Conservation (phyloP, 2,797 vertebrate species). For the Diplodus sargus region DNA sequence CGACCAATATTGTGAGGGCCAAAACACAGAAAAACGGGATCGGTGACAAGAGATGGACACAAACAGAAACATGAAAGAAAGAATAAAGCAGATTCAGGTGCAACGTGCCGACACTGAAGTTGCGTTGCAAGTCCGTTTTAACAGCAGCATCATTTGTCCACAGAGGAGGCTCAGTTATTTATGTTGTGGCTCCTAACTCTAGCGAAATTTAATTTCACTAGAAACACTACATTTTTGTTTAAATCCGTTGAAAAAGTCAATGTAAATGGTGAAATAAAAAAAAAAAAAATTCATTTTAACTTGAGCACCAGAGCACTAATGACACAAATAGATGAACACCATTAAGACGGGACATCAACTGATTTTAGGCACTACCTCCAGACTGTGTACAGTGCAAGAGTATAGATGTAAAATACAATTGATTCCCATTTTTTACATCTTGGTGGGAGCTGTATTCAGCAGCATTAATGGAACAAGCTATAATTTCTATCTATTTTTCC, state of each 20-base stretch:
- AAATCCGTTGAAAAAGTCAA: not conserved
- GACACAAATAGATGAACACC: not conserved
- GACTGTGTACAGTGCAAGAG: not conserved
- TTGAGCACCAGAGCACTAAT: too few relatives aligned
- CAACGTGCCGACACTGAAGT: not conserved
- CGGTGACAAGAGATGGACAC: constrained; percentile 23
- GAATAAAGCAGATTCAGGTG: constrained; percentile 4
- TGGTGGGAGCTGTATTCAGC: not conserved
- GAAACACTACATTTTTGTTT: not conserved
- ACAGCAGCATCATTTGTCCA: constrained; percentile 18
- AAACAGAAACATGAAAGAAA: constrained; percentile 36
- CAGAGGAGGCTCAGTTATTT: constrained; percentile 44
- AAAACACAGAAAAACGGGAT: constrained; percentile 15
- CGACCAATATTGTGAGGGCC: constrained; percentile 21
- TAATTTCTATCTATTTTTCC: too few relatives aligned
- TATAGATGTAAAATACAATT: not conserved
- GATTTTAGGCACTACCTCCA: not conserved
- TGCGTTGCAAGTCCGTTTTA: constrained; percentile 33
- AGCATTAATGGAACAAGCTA: too few relatives aligned
- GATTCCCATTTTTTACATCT: not conserved
- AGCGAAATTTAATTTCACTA: not conserved
- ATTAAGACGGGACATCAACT: too few relatives aligned
- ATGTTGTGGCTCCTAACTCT: constrained; percentile 28
- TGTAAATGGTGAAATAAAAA: not conserved
- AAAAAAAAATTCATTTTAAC: not conserved